Evolutionary conservation across 2,888 invertebrate species (phyloP), one percentile per base, ranked within the genome.

Genomic region (Tachystola acroxantha): DNA sequence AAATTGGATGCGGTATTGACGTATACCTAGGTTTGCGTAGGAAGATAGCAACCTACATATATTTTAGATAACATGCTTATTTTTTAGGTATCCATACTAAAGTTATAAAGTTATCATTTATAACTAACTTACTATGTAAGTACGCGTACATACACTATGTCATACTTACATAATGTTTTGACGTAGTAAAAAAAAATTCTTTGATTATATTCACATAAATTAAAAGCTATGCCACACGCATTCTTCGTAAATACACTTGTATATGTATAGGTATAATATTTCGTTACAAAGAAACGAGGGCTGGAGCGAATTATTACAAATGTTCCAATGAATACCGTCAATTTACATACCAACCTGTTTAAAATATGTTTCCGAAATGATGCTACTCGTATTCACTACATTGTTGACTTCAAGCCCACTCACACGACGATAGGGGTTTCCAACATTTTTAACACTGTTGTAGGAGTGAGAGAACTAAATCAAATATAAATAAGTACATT

Each of bases 311-410:
- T 46, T 49, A 53, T 46, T n/a, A 51, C 54, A 50, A 53, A 48
- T 40, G 39, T 44, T 39, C 40, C 9, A 34, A 28, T 24, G 29
- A 13, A 22, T 9, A 31, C 40, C 38, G 31, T 31, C 28, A 48
- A 49, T 52, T 46, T 46, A 43, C 42, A 34, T 53, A 54, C 50
- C 45, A 40, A 43, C 35, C 41, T 37, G 36, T 45, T 46, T 55
- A 46, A 52, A 47, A 50, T 53, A 55, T 53, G 45, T 52, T 45
- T 54, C 42, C 43, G 43, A 42, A 52, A 48, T 36, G 40, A 39
- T 12, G 22, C 32, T 20, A 22, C 32, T 32, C 22, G 11, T 22
- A 12, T 29, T 40, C 28, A 27, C 13, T 33, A 33, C 33, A 33
- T 20, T 33, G 33, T 33, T 25, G 25, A 10, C 32, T 20, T 22